These are phyloP conservation scores for Merops nubicus DNA, from an alignment of 2,113 vertebrate species.

Conservation along the genomic window DNA sequence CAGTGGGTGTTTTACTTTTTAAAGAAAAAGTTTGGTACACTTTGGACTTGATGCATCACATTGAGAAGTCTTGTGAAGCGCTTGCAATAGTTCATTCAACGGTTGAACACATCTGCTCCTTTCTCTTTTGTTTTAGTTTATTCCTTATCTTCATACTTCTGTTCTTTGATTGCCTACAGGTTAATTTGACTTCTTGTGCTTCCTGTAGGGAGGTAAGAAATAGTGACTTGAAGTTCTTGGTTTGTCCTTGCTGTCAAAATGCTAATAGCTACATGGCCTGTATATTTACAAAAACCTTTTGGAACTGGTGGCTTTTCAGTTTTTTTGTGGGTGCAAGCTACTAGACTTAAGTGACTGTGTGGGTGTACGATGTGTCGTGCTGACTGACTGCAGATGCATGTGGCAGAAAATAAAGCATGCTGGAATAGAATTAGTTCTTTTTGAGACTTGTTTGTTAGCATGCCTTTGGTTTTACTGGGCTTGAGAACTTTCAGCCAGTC, in stretches of 20 bases:
- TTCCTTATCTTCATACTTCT: slow-evolving; percentile 69
- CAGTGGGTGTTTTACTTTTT: background rate
- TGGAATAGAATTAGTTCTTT: background rate
- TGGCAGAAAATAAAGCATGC: background rate
- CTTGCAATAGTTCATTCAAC: background rate
- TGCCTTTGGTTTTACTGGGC: background rate
- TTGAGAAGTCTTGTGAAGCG: background rate
- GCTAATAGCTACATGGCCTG: rapidly evolving
- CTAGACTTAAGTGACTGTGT: rapidly evolving
- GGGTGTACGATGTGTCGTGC: rapidly evolving
- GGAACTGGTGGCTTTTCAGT: background rate
- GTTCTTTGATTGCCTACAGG: slow-evolving; percentile 83
- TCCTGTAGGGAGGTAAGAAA: slow-evolving; percentile 82
- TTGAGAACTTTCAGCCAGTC: background rate
- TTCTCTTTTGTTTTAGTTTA: no score
- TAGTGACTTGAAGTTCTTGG: slow-evolving; percentile 39
- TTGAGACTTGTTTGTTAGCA: background rate
- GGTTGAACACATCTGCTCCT: background rate
- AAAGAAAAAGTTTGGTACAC: background rate
- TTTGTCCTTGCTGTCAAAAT: background rate
- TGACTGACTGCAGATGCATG: background rate
- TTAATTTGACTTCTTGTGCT: slow-evolving; percentile 79
- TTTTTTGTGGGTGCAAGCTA: background rate
- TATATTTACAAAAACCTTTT: background rate
- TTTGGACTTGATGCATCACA: background rate